Evolutionary conservation across 1,140 invertebrate genomes (phyloP).

Genomic region (Drosophila tropicalis): DNA sequence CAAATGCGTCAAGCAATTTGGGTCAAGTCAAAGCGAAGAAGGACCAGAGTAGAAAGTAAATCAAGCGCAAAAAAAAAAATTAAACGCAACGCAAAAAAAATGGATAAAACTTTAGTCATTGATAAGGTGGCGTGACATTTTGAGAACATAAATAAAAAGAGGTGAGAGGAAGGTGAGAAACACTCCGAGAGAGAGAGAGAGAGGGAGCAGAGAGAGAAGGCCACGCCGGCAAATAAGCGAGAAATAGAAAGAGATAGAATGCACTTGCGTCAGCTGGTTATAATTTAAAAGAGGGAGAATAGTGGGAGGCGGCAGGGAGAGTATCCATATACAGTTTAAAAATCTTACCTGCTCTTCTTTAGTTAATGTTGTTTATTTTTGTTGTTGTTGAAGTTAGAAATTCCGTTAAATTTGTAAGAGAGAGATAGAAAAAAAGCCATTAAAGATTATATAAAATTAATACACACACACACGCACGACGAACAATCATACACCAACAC

Average conservation of each 20-base stretch:
- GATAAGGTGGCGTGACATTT: constrained; percentile 72
- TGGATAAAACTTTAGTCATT: constrained; percentile 32
- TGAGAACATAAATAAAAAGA: constrained; percentile 32
- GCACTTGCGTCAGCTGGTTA: constrained; percentile 30
- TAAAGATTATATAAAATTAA: constrained; percentile 51
- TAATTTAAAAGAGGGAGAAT: neutral
- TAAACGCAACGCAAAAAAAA: constrained; percentile 2
- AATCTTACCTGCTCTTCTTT: constrained; percentile 4
- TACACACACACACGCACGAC: constrained; percentile 19
- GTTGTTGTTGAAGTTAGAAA: neutral
- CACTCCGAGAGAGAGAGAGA: constrained; percentile 19
- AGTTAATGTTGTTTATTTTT: neutral
- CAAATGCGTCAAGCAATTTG: constrained; percentile 37
- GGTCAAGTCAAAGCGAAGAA: constrained; percentile 40
- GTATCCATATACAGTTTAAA: neutral
- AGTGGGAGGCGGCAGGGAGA: neutral
- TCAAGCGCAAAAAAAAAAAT: neutral
- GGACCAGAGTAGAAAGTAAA: neutral
- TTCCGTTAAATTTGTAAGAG: constrained; percentile 24
- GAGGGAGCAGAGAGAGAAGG: neutral
- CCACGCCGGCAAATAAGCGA: constrained; percentile 20
- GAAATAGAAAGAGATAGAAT: constrained; percentile 21
- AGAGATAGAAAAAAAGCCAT: constrained; percentile 38
- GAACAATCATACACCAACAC: constrained; percentile 20
- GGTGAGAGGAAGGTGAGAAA: constrained; percentile 1